These are phyloP conservation scores for Tinea pellionella DNA, from an alignment of 2,888 invertebrate species.

Conservation along the genomic window DNA sequence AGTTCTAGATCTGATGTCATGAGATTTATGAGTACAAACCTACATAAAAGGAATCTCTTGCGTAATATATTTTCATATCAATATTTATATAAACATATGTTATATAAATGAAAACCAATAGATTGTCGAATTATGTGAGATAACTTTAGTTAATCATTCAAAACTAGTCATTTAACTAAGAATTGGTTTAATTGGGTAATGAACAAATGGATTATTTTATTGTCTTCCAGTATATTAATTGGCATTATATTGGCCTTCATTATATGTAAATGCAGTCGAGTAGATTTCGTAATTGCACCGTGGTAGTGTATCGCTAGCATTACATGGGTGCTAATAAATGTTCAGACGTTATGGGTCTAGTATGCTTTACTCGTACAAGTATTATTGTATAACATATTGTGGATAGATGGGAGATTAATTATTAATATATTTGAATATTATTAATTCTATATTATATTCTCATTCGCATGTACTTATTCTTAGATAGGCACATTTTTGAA, in stretches of 20 bases:
- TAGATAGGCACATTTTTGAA: slow-evolving; percentile 20
- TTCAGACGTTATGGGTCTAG: slow-evolving; percentile 26
- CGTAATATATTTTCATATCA: background rate
- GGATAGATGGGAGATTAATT: background rate
- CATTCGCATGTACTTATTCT: background rate
- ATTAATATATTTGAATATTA: slow-evolving; percentile 18
- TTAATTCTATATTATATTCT: slow-evolving; percentile 17
- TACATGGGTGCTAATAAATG: slow-evolving; percentile 50
- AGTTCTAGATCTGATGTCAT: background rate
- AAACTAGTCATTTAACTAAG: background rate
- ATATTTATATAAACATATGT: background rate
- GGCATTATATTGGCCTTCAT: slow-evolving; percentile 28
- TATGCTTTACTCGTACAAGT: slow-evolving; percentile 19
- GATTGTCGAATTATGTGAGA: background rate
- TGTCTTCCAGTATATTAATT: slow-evolving; percentile 58
- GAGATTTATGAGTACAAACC: background rate
- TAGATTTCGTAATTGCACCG: slow-evolving; percentile 26
- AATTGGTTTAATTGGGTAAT: background rate
- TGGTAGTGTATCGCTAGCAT: slow-evolving; percentile 48
- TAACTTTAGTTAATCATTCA: background rate
- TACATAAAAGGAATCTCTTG: background rate
- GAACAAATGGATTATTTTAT: slow-evolving; percentile 32
- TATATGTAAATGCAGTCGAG: slow-evolving; percentile 4
- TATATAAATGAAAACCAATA: background rate
- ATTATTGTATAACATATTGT: background rate